Percentiles rank a stretch among this genome's conserved stretches.
Conservation (phyloP, 2,797 vertebrate species). For the Sebastes paucispinis region DNA sequence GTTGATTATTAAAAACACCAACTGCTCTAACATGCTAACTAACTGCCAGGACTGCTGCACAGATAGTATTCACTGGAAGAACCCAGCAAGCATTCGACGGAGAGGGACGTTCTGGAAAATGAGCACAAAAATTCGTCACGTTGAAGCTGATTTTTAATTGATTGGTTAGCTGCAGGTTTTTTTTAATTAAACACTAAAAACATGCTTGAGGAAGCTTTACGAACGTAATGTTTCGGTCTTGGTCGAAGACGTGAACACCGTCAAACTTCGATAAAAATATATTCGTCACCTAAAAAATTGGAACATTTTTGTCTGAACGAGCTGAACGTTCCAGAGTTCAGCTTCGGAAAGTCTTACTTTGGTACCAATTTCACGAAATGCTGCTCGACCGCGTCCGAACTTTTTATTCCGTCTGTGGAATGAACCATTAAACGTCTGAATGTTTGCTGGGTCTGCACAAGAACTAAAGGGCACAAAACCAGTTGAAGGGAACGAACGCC, state of each 20-base stretch:
- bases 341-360: not conserved
- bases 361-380: not conserved
- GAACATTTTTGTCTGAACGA: not conserved
- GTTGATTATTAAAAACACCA: not conserved
- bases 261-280: too few species aligned
- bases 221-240: not conserved
- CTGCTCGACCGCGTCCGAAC: not conserved
- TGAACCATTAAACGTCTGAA: not conserved
- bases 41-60: conserved; percentile 37
- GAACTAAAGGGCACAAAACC: conserved; percentile 7
- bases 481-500: not conserved
- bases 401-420: not conserved
- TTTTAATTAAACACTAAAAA: not conserved
- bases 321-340: not conserved
- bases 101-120: not conserved
- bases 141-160: not conserved
- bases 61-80: not conserved
- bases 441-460: conserved; percentile 50
- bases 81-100: conserved; percentile 30
- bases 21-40: not conserved
- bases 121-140: conserved; percentile 32
- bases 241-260: too few species aligned
- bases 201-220: too few species aligned
- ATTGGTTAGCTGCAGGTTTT: not conserved
- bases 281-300: too few species aligned